phyloP scores from a whole-genome alignment of 2,888 invertebrate species.

The Tipula unca region DNA sequence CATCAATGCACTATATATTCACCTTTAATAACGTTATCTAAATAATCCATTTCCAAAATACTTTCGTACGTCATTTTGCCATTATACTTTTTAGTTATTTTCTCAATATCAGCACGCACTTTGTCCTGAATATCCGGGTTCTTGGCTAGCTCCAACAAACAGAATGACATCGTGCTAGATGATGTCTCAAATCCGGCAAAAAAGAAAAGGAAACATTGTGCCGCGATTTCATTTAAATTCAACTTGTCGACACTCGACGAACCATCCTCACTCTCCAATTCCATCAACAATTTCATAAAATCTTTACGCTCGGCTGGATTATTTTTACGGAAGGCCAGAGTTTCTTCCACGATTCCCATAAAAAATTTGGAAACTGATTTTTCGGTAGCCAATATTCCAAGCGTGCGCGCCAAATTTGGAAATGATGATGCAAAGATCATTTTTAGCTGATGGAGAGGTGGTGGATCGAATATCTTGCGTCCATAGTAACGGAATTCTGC shows the following conservation, averaged over 20 bases:
- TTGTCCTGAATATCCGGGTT: neutral
- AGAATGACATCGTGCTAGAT: neutral
- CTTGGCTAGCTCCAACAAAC: slow-evolving; percentile 9
- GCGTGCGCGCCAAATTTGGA: too few species aligned
- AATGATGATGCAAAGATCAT: too few species aligned
- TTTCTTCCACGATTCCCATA: neutral
- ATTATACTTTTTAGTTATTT: neutral
- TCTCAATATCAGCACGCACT: neutral
- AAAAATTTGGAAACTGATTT: neutral
- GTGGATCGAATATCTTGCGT: too few species aligned
- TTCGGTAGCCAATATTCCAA: too few species aligned
- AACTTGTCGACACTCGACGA: neutral
- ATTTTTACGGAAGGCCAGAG: neutral
- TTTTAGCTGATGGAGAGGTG: too few species aligned
- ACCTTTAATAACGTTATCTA: neutral
- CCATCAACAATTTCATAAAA: neutral
- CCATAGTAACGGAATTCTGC: too few species aligned
- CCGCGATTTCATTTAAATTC: neutral
- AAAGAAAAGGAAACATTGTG: neutral
- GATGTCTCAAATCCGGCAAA: slow-evolving; percentile 16
- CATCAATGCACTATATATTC: too few species aligned
- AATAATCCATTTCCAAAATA: slow-evolving; percentile 37
- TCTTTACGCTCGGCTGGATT: neutral
- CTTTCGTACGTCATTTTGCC: slow-evolving; percentile 38
- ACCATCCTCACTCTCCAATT: slow-evolving; percentile 30